These are phyloP conservation scores for Desmodus rotundus DNA, from an alignment of 2,113 vertebrate genomes.

Conservation along the genomic window DNA sequence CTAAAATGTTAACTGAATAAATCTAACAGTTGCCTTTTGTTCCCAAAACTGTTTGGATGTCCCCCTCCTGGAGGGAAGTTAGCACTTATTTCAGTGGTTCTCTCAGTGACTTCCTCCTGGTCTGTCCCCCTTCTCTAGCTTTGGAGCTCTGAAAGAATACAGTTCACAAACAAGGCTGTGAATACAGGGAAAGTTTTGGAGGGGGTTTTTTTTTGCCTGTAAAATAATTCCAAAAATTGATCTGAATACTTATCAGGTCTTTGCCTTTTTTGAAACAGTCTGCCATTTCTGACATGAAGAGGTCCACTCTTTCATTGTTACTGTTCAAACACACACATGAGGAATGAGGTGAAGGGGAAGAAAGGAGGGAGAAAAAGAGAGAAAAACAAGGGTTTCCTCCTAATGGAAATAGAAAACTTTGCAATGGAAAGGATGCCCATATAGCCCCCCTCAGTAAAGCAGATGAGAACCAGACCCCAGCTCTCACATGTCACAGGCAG, in stretches of 20 bases:
- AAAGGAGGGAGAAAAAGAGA: not conserved
- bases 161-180: not conserved
- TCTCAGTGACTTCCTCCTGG: not conserved
- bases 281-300: not conserved
- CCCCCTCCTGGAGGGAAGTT: not conserved
- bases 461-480: constrained; percentile 42
- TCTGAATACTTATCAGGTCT: not conserved
- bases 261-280: not conserved
- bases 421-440: not conserved
- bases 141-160: not conserved
- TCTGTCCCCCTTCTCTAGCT: not conserved
- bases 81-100: not conserved
- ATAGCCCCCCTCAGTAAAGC: not conserved
- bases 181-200: not conserved
- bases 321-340: not conserved
- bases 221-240: constrained; percentile 20
- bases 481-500: constrained; percentile 41
- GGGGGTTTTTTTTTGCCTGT: not conserved
- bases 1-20: constrained; percentile 3
- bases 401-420: constrained; percentile 16
- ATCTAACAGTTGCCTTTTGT: constrained; percentile 18
- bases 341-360: not conserved
- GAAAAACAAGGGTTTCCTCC: not conserved
- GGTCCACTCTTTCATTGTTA: not conserved
- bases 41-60: not conserved